Base-by-base conservation (phyloP, 2,113 vertebrate genomes). In the Anguilla japonica region DNA sequence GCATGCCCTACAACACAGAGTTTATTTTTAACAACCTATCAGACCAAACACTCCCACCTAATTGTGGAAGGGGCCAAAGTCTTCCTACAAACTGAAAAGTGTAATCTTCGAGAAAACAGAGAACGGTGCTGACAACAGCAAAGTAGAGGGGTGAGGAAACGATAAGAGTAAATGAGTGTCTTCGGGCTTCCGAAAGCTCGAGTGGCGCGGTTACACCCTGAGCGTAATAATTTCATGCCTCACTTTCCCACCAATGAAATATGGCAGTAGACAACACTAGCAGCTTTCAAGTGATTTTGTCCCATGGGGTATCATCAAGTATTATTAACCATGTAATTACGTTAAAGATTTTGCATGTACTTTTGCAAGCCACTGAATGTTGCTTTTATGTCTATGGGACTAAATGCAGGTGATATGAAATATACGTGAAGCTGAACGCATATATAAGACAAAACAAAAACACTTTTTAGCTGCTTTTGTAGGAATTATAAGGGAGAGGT, bases 21-120 rank as follows among this genome's bases (percentile, higher is more conserved):
- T 75, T 75, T 75, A 80, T 41, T 80, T 57, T 83, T 57, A 83
- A 57, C 53, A 53, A 56, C 29, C 18, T 11, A 20, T 34, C 82
- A 83, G 34, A 60, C 29, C 5, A 15, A 18, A 14, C 26, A 57
- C 46, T 39, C 82, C 82, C 50, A n/a, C 14, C n/a, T 39, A 83
- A 83, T 39, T 83, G 29, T 60, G 53, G 82, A 84, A 67, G 41
- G 41, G 57, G 39, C 83, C 57, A 43, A 41, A 46, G 39, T 41
- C 83, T 75, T 84, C 11, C 57, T 11, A 39, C 60, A 18, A 71
- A n/a, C 22, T 67, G 83, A 84, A 84, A 71, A 71, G 56, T 84
- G 40, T 71, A 67, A 84, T 71, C 83, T 84, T 71, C 40, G n/a
- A 13, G 18, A 84, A 41, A 84, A n/a, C 34, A 75, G 29, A 67